phyloP scores from a whole-genome alignment of 1,140 invertebrate genomes.

The Scaptodrosophila lebanonensis region DNA sequence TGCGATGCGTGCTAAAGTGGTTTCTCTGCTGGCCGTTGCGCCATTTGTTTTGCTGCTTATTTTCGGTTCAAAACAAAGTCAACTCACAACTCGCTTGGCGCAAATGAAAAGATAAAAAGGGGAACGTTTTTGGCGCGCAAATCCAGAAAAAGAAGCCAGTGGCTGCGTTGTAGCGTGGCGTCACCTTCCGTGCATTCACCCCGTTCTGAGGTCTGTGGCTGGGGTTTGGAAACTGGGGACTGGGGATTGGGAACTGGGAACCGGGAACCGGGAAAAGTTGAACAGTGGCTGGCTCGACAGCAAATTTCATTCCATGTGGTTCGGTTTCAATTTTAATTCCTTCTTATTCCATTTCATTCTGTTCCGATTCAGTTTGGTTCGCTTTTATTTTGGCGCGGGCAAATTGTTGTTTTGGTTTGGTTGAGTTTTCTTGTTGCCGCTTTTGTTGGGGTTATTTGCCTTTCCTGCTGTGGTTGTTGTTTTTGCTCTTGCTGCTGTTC shows the following conservation, averaged over 20 bases:
- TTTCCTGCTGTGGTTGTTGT: not conserved
- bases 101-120: conserved; percentile 19
- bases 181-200: conserved; percentile 68
- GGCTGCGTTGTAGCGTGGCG: conserved; percentile 28
- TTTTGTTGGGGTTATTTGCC: conserved; percentile 34
- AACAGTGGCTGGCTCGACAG: not conserved
- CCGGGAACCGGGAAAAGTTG: not conserved
- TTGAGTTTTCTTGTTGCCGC: conserved; percentile 43
- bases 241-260: conserved; percentile 5
- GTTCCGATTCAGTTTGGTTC: conserved; percentile 10
- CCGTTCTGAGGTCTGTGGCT: conserved; percentile 11
- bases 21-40: conserved; percentile 6
- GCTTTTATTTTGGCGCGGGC: too few species aligned
- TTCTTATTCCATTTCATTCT: conserved; percentile 65
- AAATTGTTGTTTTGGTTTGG: too few species aligned
- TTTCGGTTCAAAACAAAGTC: conserved; percentile 46
- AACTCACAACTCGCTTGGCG: conserved; percentile 27
- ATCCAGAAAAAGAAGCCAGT: conserved; percentile 43
- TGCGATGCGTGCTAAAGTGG: conserved; percentile 23
- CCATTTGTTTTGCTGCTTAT: conserved; percentile 7
- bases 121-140: conserved; percentile 64
- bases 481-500: conserved; percentile 30
- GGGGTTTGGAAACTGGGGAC: conserved; percentile 11
- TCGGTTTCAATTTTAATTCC: conserved; percentile 66
- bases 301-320: conserved; percentile 51